Conservation (phyloP, 2,888 invertebrate species). For the Catocala sponsa region DNA sequence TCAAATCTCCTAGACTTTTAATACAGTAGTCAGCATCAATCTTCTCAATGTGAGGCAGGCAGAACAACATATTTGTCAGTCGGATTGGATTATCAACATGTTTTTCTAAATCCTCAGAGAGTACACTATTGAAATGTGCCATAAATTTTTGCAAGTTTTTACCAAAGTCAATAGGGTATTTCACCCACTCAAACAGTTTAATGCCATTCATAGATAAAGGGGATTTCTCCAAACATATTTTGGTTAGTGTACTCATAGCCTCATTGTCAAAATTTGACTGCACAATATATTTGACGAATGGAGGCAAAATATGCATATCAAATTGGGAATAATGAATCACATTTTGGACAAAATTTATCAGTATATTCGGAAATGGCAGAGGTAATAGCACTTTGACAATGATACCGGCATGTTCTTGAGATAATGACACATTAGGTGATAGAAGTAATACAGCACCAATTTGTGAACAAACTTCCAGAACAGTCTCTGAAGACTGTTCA, state of each 20-base stretch:
- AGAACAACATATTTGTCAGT: constrained; percentile 83
- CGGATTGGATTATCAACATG: constrained; percentile 74
- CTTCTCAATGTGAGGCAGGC: constrained; percentile 87
- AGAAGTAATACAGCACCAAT: constrained; percentile 88
- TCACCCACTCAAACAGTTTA: constrained; percentile 89
- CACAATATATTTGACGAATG: constrained; percentile 88
- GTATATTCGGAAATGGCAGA: constrained; percentile 85
- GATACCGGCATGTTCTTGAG: constrained; percentile 92
- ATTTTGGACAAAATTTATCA: constrained; percentile 90
- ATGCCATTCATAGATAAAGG: constrained; percentile 89
- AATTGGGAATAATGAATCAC: constrained; percentile 91
- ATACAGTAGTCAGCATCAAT: constrained; percentile 72
- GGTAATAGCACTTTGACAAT: constrained; percentile 90
- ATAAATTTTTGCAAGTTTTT: constrained; percentile 73
- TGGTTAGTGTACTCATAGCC: constrained; percentile 89
- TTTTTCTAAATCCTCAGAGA: constrained; percentile 71
- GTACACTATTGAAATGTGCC: constrained; percentile 68
- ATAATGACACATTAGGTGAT: constrained; percentile 89
- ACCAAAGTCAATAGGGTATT: constrained; percentile 90
- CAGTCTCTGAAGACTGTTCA: constrained; percentile 77
- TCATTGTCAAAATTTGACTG: constrained; percentile 85
- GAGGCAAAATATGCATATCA: constrained; percentile 91
- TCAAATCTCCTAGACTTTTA: constrained; percentile 69
- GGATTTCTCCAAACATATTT: constrained; percentile 90
- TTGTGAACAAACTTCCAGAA: constrained; percentile 83